Percentiles rank a stretch among this genome's conserved stretches.
These are phyloP conservation scores for Lacanobia wlatinum DNA, from an alignment of 2,888 invertebrate genomes.

Conservation along the genomic window DNA sequence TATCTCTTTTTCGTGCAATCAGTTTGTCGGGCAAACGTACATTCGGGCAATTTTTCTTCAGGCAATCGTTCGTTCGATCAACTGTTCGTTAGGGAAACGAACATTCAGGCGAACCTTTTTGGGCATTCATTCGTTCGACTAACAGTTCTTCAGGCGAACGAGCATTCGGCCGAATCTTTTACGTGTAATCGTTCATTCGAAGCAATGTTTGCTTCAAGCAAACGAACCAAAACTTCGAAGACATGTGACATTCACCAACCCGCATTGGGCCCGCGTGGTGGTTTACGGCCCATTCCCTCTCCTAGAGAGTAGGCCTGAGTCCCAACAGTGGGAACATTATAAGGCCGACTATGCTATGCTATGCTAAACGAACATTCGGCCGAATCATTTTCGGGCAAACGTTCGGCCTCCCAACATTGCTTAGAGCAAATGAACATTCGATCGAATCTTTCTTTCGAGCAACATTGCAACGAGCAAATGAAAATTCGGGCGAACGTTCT, in stretches of 20 bases:
- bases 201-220: background rate
- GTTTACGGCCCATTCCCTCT: no score
- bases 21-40: background rate
- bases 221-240: no score
- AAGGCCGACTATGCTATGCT: no score
- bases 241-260: no score
- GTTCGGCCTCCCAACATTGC: no score
- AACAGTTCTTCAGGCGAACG: background rate
- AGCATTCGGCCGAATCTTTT: background rate
- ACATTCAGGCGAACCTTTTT: background rate
- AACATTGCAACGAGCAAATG: background rate
- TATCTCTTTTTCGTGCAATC: slow-evolving; percentile 2
- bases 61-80: background rate
- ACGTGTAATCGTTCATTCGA: no score
- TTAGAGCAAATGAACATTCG: background rate
- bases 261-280: no score
- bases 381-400: no score
- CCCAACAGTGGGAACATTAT: no score
- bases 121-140: background rate
- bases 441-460: background rate
- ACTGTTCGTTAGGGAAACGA: background rate
- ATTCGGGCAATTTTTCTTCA: background rate
- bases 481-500: background rate
- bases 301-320: no score
- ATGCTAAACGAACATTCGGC: background rate